A percentile compares a stretch with the other conserved stretches of the same genome.
phyloP scores from a whole-genome alignment of 2,113 vertebrate species.

The Psittacula cyanocephala region DNA sequence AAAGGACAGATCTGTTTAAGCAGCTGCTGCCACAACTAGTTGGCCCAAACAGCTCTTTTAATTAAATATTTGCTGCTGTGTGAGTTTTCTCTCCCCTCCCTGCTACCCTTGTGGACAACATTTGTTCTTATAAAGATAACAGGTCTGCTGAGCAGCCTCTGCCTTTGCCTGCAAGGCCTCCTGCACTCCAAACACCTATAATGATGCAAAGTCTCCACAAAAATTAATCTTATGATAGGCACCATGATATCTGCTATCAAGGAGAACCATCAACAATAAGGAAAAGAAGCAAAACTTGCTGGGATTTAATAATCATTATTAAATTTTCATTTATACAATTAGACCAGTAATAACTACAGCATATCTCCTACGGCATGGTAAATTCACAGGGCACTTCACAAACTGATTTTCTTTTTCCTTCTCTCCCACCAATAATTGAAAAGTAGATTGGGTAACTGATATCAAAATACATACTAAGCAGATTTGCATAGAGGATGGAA shows the following conservation, averaged over 20 bases:
- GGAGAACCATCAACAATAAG: not conserved
- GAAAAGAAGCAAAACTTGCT: constrained; percentile 7
- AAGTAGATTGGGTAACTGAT: not conserved
- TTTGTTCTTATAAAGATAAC: constrained; percentile 40
- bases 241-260: not conserved
- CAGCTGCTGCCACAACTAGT: constrained; percentile 59
- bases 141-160: not conserved
- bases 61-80: constrained; percentile 71
- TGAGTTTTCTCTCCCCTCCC: not conserved
- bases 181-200: not conserved
- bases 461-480: not conserved
- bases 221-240: not conserved
- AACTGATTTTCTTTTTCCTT: not conserved
- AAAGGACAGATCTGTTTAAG: constrained; percentile 68
- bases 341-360: not conserved
- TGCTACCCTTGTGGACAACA: not conserved
- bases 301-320: constrained; percentile 34
- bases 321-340: constrained; percentile 26
- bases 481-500: not conserved
- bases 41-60: constrained; percentile 44
- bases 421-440: not conserved
- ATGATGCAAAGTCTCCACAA: not conserved
- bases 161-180: not conserved
- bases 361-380: not conserved
- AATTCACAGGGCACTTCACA: not conserved